Base-by-base conservation (phyloP, 2,113 vertebrate genomes). In the Leucoraja erinaceus region DNA sequence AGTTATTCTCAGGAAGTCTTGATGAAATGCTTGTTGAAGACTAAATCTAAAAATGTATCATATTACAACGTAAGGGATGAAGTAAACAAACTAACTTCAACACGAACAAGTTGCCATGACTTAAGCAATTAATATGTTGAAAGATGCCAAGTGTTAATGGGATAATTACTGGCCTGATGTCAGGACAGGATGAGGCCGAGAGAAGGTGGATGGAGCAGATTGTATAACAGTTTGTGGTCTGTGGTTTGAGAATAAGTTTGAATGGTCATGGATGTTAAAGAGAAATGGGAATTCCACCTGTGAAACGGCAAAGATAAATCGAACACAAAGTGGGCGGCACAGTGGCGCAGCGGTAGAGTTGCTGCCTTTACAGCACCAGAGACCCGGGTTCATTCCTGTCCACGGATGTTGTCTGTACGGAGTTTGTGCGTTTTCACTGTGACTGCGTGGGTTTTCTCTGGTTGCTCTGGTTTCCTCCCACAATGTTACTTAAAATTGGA, bases 91-190 rank as follows among this genome's bases (percentile, higher is more conserved):
- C 7, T 91, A 4, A 54, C 72, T 31, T 38, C 38, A 63, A 66
- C 83, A 66, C n/a, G 14, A 88, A 1, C 63, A 72, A 38, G 28
- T 72, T 47, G 33, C 9, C 47, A 28, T 74, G 90, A 72, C 38
- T 54, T 4, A 0, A 72, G 18, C 38, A 91, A 91, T 91, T 68
- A 72, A 91, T 90, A 91, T 47, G 22, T 31, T 74, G 22, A 33
- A 28, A 68, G 72, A 91, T 91, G 90, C 90, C 90, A 91, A 91
- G 38, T 28, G 33, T 28, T 91, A 91, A 91, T 25, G 72, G 33
- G 38, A 54, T 91, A 20, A 88, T 54, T 47, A 22, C 7, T 72
- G 14, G 68, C 90, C 90, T 72, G 68, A 91, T 72, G 72, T 91
- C 20, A 5, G 33, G 72, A 74, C 90, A 72, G 68, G 54, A 70